Conservation (phyloP, 37 sponge, comb jelly and placozoan species). For the Spongilla lacustris region DNA sequence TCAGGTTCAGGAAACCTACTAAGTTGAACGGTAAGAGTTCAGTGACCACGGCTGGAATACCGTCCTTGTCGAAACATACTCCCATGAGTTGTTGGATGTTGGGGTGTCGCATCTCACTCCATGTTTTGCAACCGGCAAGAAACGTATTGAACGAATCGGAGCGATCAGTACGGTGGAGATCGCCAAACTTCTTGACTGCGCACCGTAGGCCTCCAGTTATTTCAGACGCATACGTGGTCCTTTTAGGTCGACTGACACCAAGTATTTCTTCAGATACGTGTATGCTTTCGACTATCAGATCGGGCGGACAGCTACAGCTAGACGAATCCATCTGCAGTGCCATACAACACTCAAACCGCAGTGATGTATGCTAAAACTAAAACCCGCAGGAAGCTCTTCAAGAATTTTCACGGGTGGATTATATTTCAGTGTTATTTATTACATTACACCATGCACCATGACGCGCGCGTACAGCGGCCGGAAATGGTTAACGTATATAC, state of each 20-base stretch:
- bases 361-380: too few species aligned
- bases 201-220: conserved; percentile 9
- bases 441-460: too few species aligned
- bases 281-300: neutral
- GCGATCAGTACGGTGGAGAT: neutral
- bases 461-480: too few species aligned
- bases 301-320: neutral
- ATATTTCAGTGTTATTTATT: too few species aligned
- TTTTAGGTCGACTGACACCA: neutral
- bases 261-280: neutral
- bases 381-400: neutral
- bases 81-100: conserved; percentile 44
- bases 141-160: neutral
- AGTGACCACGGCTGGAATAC: conserved; percentile 18
- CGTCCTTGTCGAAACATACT: conserved; percentile 2
- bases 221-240: neutral
- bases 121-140: neutral
- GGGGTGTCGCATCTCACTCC: conserved; percentile 36
- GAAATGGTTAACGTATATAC: too few species aligned
- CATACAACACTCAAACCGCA: neutral
- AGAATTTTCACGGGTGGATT: too few species aligned
- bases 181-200: conserved; percentile 33
- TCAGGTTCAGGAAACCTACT: conserved; percentile 14
- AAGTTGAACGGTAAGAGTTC: conserved; percentile 34
- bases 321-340: neutral